These are phyloP conservation scores for Mohoua ochrocephala DNA, from an alignment of 2,113 vertebrate genomes.

Conservation along the genomic window DNA sequence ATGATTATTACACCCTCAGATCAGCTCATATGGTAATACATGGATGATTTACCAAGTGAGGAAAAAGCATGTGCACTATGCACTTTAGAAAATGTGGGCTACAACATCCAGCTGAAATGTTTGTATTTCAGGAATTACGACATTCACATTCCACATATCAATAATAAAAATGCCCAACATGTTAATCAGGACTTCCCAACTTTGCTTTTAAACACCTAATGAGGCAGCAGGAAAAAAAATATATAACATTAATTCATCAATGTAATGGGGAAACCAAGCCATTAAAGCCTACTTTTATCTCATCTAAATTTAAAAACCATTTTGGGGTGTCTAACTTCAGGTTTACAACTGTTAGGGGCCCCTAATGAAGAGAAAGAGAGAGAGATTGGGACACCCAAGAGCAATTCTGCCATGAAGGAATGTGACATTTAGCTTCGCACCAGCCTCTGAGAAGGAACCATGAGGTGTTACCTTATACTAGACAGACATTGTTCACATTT, in stretches of 20 bases:
- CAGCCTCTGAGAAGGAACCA: not conserved
- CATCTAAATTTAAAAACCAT: not conserved
- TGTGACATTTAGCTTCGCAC: not conserved
- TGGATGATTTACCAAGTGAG: not conserved
- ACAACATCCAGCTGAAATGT: not conserved
- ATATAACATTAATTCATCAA: not conserved
- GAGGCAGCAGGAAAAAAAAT: not conserved
- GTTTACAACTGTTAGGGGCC: not conserved
- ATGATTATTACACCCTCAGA: not conserved
- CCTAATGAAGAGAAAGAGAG: too few species aligned
- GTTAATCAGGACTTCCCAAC: not conserved
- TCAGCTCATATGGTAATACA: not conserved
- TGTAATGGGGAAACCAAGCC: not conserved
- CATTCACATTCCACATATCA: not conserved
- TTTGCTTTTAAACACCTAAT: not conserved
- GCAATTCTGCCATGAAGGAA: not conserved
- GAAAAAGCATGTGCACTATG: not conserved
- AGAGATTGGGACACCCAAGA: not conserved
- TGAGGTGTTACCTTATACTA: not conserved
- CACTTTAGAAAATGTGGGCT: not conserved
- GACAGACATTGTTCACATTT: not conserved
- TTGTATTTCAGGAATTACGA: not conserved
- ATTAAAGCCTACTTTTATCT: not conserved
- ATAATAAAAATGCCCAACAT: not conserved
- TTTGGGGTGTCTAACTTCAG: not conserved